These are phyloP conservation scores for Pangasius krempfi DNA, from an alignment of 2,797 vertebrate genomes.

Conservation along the genomic window DNA sequence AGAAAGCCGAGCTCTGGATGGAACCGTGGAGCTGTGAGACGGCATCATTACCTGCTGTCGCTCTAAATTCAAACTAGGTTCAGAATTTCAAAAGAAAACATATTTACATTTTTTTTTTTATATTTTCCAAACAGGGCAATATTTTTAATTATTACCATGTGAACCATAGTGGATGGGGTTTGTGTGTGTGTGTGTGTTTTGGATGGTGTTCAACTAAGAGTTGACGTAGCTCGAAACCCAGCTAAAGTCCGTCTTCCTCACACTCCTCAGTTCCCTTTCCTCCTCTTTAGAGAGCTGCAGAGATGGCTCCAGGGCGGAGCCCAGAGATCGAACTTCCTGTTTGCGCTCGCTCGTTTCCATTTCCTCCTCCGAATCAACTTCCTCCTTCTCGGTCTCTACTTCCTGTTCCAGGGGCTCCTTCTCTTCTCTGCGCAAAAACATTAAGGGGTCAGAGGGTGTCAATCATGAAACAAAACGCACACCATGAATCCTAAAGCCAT, in stretches of 20 bases:
- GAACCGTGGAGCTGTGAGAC: neutral
- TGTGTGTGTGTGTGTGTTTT: neutral
- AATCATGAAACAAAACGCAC: neutral
- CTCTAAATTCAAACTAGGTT: neutral
- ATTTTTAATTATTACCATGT: neutral
- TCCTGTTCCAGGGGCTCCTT: slow-evolving; percentile 72
- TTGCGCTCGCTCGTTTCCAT: slow-evolving; percentile 52
- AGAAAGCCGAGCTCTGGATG: neutral
- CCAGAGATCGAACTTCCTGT: slow-evolving; percentile 39
- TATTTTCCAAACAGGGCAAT: neutral
- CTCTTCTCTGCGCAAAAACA: slow-evolving; percentile 59
- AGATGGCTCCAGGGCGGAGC: slow-evolving; percentile 53
- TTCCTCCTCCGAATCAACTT: slow-evolving; percentile 83
- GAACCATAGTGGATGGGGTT: neutral
- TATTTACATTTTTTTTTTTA: neutral
- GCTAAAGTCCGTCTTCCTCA: slow-evolving; percentile 85
- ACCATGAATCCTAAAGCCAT: neutral
- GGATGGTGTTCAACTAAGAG: slow-evolving; percentile 52
- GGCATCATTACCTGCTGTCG: neutral
- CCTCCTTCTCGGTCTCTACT: slow-evolving; percentile 82
- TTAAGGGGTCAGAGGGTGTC: neutral
- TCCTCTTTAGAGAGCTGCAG: slow-evolving; percentile 79
- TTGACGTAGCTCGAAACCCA: slow-evolving; percentile 77
- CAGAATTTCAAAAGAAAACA: slow-evolving; percentile 12
- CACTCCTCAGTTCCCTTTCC: slow-evolving; percentile 79